Evolutionary conservation across 1,140 invertebrate genomes (phyloP).

Genomic region (Condylostylus longicornis): DNA sequence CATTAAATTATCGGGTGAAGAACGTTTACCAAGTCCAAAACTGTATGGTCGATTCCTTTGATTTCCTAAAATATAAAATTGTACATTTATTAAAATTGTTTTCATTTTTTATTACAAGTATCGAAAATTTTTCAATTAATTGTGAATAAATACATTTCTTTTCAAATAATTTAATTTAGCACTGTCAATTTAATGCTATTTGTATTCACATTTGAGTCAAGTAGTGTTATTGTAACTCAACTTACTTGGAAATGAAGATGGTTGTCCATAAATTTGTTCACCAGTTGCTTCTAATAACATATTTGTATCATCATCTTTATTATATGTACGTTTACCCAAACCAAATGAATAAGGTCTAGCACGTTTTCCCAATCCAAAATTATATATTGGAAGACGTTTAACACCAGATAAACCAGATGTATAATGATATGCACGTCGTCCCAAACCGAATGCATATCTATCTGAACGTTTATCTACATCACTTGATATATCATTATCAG

Average conservation of each 20-base stretch:
- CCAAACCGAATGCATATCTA: conserved; percentile 26
- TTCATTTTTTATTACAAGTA: background rate
- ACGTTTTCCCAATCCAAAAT: conserved; percentile 30
- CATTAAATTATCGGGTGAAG: too few species aligned
- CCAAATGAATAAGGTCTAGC: conserved; percentile 28
- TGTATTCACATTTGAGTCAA: too few species aligned
- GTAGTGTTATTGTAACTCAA: background rate
- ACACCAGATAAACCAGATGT: conserved; percentile 23
- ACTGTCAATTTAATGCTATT: background rate
- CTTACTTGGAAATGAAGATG: background rate
- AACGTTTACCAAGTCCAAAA: conserved; percentile 14
- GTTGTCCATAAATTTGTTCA: background rate
- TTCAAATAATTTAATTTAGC: conserved; percentile 5
- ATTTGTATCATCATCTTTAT: conserved; percentile 13
- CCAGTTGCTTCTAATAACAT: too few species aligned
- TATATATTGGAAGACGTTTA: conserved; percentile 29
- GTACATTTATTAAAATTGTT: too few species aligned
- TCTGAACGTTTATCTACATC: conserved; percentile 25
- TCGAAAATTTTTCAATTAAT: background rate
- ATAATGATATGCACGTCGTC: conserved; percentile 25
- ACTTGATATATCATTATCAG: conserved; percentile 11
- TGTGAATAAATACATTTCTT: background rate
- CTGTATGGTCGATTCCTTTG: conserved; percentile 13
- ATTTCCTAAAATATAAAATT: too few species aligned
- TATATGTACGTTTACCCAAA: conserved; percentile 27